Base-by-base conservation (phyloP, 2,113 vertebrate genomes). In the Urocolius indicus region DNA sequence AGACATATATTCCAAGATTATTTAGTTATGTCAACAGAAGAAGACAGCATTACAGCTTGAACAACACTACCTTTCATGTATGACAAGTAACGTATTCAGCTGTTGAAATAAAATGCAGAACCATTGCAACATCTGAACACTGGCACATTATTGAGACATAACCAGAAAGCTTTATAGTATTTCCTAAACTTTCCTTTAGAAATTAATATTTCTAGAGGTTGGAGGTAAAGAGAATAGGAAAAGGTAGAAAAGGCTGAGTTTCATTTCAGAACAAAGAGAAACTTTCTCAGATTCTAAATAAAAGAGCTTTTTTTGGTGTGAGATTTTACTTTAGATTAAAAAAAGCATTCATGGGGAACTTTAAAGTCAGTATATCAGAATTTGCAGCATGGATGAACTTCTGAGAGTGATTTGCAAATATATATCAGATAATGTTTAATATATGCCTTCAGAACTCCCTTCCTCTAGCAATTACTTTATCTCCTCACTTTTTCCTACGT, bases 311-410 rank as follows among this genome's bases (percentile, higher is more conserved):
- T 61, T 57, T 58, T 69, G 16, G 36, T 34, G 15, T 43, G 30
- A 82, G 90, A 34, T 92, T 87, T 74, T 79, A 58, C 51, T 88
- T 76, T 58, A 91, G 78, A 93, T 90, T 93, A 61, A 93, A 96
- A 93, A 93, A 68, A 59, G 49, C 62, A 76, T 85, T 95, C 87
- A 90, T 79, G 66, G 26, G 62, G 29, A 96, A 85, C 66, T 85
- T 93, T 62, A 57, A 95, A 91, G 58, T 71, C 54, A 69, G 45
- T 87, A 54, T 63, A 72, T 95, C 62, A 79, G 87, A 87, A 94
- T 90, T 95, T 95, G 66, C 66, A 66, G 85, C 90, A 49, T 79
- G 74, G 74, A 26, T 91, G 74, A 94, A 66, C 54, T 65, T 51
- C 32, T 41, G 27, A 91, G 67, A 88, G 83, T 85, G 4, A 88